Evolutionary conservation across 2,113 vertebrate genomes (phyloP).

Genomic region (Falcunculus frontatus): DNA sequence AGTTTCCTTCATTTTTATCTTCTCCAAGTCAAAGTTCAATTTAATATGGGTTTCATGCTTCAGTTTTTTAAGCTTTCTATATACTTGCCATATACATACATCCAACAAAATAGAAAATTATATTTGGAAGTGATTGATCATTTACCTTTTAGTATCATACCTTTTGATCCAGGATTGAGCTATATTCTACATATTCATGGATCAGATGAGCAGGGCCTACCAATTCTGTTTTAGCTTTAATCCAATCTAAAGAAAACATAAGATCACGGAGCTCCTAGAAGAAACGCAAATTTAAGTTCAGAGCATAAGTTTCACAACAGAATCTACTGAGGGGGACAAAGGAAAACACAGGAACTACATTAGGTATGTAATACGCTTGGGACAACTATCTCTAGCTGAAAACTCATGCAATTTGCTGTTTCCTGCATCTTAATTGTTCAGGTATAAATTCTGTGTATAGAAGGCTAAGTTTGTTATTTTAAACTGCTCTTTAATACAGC

Average conservation of each 20-base stretch:
- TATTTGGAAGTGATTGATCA: neutral
- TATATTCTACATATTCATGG: conserved; percentile 90
- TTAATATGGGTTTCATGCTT: neutral
- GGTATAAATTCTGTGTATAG: neutral
- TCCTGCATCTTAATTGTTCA: neutral
- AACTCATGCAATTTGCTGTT: neutral
- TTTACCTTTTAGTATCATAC: conserved; percentile 69
- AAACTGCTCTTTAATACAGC: neutral
- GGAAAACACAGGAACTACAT: neutral
- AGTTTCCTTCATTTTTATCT: neutral
- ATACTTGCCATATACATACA: neutral
- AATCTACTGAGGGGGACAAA: neutral
- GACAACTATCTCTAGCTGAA: neutral
- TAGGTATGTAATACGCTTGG: neutral
- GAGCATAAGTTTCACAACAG: neutral
- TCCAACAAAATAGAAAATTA: neutral
- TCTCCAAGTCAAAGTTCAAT: neutral
- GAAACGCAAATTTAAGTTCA: conserved; percentile 32
- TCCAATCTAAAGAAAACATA: conserved; percentile 95
- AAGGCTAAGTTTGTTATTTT: neutral
- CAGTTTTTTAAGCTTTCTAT: neutral
- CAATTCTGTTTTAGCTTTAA: conserved; percentile 86
- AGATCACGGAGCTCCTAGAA: conserved; percentile 85
- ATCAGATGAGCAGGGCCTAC: conserved; percentile 92
- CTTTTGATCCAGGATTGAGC: conserved; percentile 88